phyloP scores from a whole-genome alignment of 2,797 vertebrate species.

The Vespertilio murinus region DNA sequence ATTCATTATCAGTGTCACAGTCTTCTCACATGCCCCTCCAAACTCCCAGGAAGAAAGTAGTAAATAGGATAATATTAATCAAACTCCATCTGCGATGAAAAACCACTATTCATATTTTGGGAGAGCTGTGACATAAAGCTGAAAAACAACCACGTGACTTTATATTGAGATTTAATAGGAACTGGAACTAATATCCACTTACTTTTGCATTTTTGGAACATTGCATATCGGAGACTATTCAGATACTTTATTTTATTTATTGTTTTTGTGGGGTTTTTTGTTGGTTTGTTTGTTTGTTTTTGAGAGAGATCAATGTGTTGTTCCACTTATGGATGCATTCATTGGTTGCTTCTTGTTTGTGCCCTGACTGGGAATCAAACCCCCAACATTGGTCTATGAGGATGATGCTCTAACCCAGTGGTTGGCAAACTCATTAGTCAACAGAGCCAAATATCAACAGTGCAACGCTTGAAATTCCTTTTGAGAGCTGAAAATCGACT shows the following conservation, averaged over 20 bases:
- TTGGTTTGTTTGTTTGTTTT: neutral
- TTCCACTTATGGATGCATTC: neutral
- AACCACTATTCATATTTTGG: neutral
- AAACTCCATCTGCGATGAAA: neutral
- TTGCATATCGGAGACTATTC: neutral
- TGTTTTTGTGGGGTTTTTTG: neutral
- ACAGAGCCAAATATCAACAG: too few species aligned
- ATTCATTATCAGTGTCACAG: neutral
- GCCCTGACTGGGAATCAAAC: neutral
- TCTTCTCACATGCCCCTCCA: neutral
- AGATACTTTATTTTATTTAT: neutral
- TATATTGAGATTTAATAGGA: constrained; percentile 26
- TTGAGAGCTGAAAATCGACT: too few species aligned
- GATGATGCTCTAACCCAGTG: neutral
- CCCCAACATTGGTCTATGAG: neutral
- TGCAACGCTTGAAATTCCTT: too few species aligned
- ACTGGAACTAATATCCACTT: neutral
- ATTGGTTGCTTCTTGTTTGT: neutral
- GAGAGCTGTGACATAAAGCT: neutral
- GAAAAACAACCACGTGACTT: neutral
- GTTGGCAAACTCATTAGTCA: too few species aligned
- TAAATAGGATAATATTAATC: neutral
- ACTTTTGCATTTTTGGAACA: neutral
- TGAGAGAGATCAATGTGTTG: neutral
- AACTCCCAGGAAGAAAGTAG: constrained; percentile 13